phyloP scores from a whole-genome alignment of 2,797 vertebrate genomes.

The Acanthis flammea region DNA sequence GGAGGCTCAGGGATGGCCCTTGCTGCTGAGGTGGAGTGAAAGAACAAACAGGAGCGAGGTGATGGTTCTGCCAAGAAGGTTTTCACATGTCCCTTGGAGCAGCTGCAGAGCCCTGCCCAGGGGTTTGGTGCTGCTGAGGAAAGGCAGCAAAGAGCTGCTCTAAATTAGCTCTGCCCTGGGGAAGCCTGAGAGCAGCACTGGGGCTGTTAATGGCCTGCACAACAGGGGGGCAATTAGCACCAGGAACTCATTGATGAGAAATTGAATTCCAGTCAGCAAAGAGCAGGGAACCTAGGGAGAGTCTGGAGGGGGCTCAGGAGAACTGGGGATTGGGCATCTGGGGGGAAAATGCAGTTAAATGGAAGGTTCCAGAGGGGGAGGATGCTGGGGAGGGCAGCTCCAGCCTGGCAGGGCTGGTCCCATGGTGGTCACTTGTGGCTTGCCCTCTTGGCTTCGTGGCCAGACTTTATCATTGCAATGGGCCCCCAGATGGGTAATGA shows the following conservation, averaged over 20 bases:
- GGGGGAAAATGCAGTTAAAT: neutral
- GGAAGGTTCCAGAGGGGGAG: neutral
- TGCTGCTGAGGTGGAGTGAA: neutral
- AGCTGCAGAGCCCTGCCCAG: neutral
- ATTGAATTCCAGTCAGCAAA: neutral
- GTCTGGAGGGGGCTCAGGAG: neutral
- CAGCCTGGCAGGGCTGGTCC: neutral
- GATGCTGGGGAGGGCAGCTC: neutral
- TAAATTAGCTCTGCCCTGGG: neutral
- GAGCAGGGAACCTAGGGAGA: neutral
- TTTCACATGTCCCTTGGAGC: neutral
- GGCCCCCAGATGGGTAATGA: neutral
- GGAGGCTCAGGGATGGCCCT: neutral
- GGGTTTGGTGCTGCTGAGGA: neutral
- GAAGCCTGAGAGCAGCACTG: neutral
- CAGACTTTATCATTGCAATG: neutral
- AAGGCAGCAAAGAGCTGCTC: neutral
- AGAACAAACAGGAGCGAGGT: neutral
- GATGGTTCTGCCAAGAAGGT: neutral
- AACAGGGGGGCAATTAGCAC: neutral
- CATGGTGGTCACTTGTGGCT: fast-evolving
- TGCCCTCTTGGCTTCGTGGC: neutral
- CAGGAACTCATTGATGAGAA: neutral
- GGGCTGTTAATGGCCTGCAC: neutral
- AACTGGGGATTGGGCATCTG: fast-evolving